Conservation (phyloP, 2,797 vertebrate genomes). For the Bufotes viridis region DNA sequence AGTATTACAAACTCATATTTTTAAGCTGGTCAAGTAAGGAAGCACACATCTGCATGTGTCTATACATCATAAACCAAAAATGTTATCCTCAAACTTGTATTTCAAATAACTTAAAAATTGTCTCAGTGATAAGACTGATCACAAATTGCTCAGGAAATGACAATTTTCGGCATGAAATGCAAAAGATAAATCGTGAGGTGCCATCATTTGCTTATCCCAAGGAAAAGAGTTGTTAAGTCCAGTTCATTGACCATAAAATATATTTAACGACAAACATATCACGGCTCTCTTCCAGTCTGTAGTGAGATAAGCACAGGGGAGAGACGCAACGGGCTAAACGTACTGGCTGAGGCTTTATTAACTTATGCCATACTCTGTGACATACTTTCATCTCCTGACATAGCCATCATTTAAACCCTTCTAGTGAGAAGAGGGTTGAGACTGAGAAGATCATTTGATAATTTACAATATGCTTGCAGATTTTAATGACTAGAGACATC, state of each 20-base stretch:
- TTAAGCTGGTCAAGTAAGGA: too few species aligned
- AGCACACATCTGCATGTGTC: not conserved
- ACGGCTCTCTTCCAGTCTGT: not conserved
- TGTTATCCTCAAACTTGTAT: not conserved
- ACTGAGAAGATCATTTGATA: slow-evolving; percentile 32
- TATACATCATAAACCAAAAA: not conserved
- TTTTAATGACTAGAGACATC: slow-evolving; percentile 48
- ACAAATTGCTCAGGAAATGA: slow-evolving; percentile 22
- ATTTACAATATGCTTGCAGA: slow-evolving; percentile 43
- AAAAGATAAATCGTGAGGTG: not conserved
- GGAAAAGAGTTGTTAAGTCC: not conserved
- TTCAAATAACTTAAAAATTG: not conserved
- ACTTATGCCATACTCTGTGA: not conserved
- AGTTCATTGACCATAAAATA: slow-evolving; percentile 31
- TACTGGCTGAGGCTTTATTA: slow-evolving; percentile 5
- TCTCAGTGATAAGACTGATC: not conserved
- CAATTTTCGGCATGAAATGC: not conserved
- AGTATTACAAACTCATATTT: too few species aligned
- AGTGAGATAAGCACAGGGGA: slow-evolving; percentile 29
- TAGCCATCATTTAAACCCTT: slow-evolving; percentile 41
- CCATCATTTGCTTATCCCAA: not conserved
- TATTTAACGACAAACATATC: slow-evolving; percentile 25
- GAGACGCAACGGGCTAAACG: not conserved
- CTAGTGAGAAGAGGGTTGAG: slow-evolving; percentile 6
- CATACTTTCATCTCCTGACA: slow-evolving; percentile 38